phyloP scores from a whole-genome alignment of 2,888 invertebrate species.

The Lacanobia wlatinum region DNA sequence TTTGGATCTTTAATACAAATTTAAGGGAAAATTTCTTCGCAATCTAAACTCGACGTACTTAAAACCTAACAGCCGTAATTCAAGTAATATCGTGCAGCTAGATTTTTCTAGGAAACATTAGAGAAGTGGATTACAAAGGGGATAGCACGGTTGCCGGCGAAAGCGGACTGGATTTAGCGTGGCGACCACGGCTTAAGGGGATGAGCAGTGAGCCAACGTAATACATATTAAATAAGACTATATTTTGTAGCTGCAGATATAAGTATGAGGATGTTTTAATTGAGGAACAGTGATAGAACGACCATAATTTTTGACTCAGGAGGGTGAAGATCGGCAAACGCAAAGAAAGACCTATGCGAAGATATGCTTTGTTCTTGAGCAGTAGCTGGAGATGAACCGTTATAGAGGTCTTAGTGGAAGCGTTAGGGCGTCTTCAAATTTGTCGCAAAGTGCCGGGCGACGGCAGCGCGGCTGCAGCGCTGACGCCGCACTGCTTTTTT shows the following conservation, averaged over 20 bases:
- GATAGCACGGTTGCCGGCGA: conserved; percentile 44
- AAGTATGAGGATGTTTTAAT: conserved; percentile 23
- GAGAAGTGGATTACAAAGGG: conserved; percentile 55
- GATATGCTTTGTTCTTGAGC: too few species aligned
- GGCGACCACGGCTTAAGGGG: conserved; percentile 54
- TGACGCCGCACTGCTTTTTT: too few species aligned
- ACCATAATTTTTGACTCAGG: background rate
- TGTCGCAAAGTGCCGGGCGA: too few species aligned
- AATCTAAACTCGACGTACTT: background rate
- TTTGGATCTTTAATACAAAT: too few species aligned
- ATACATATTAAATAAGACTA: conserved; percentile 63
- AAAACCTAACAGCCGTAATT: conserved; percentile 17
- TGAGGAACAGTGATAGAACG: conserved; percentile 1
- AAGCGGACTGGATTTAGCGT: conserved; percentile 52
- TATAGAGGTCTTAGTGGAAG: too few species aligned
- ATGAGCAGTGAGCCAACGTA: conserved; percentile 49
- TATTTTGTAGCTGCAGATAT: conserved; percentile 27
- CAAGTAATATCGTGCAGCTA: conserved; percentile 38
- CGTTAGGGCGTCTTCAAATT: too few species aligned
- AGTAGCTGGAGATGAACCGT: too few species aligned
- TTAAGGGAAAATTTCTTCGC: too few species aligned
- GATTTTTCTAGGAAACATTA: conserved; percentile 59
- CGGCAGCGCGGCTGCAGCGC: too few species aligned
- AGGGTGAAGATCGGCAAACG: too few species aligned
- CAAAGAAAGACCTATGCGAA: too few species aligned